phyloP scores from a whole-genome alignment of 2,888 invertebrate species.

The Pristionchus japonicus region DNA sequence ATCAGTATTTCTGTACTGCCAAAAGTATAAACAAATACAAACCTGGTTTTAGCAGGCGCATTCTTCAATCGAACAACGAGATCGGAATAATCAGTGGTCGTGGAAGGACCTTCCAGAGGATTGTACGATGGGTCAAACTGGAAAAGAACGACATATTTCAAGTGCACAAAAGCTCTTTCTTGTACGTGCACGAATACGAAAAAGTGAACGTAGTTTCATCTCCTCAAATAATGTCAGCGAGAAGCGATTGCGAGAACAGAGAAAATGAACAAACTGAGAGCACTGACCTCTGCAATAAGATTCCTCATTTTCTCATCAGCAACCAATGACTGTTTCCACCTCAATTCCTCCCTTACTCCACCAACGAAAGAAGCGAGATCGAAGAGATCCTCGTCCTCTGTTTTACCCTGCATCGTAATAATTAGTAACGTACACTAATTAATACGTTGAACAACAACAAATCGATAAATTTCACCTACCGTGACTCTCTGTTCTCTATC shows the following conservation, averaged over 20 bases:
- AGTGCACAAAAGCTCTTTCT: no score
- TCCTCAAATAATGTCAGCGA: no score
- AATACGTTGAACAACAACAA: not conserved
- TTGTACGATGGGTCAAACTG: slow-evolving; percentile 14
- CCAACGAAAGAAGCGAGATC: not conserved
- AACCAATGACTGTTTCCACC: slow-evolving; percentile 13
- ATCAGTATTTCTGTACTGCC: no score
- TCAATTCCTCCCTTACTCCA: slow-evolving; percentile 23
- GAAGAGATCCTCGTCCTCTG: slow-evolving; percentile 27
- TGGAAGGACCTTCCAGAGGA: slow-evolving; percentile 11
- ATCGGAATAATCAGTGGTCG: not conserved
- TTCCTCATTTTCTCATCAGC: not conserved
- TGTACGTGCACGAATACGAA: no score
- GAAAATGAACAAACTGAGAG: not conserved
- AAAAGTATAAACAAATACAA: not conserved
- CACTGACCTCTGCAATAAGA: not conserved
- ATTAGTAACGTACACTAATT: not conserved
- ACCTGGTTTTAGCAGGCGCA: not conserved
- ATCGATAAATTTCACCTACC: not conserved
- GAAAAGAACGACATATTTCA: no score
- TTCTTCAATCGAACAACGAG: slow-evolving; percentile 8
- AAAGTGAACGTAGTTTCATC: no score
- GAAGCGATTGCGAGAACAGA: no score
- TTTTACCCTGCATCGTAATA: not conserved
- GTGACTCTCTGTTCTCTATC: not conserved